Evolutionary conservation across 2,888 invertebrate genomes (phyloP).

Genomic region (Argyra leucocephala): DNA sequence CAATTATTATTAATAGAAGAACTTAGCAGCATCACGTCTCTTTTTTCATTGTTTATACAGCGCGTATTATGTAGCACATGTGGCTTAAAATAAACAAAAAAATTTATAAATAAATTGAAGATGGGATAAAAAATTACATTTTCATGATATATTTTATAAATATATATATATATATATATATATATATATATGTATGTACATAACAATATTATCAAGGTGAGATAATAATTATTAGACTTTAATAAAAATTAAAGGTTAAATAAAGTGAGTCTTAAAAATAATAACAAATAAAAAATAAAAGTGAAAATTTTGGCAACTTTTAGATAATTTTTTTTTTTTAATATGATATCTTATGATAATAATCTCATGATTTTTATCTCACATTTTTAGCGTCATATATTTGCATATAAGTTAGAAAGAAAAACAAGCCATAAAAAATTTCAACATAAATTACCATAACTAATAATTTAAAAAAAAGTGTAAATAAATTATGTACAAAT

Average conservation of each 20-base stretch:
- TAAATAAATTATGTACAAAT: too few species aligned
- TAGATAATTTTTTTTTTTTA: neutral
- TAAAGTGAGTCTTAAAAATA: neutral
- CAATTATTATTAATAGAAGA: neutral
- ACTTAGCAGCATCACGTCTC: neutral
- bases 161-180: too few species aligned
- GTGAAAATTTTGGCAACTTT: neutral
- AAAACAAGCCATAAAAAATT: too few species aligned
- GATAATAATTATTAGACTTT: slow-evolving; percentile 2
- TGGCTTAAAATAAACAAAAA: neutral
- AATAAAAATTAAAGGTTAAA: neutral
- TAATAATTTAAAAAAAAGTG: too few species aligned
- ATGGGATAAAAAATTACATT: slow-evolving; percentile 3
- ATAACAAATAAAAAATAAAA: neutral
- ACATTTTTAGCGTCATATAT: neutral
- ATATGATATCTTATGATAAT: neutral
- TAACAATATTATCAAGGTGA: neutral
- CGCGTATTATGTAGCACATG: slow-evolving; percentile 1
- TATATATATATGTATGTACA: too few species aligned
- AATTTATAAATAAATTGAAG: neutral
- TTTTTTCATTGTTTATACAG: neutral
- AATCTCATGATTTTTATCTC: neutral
- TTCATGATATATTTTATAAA: neutral
- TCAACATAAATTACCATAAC: too few species aligned
- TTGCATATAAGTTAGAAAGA: neutral